A percentile compares a stretch with the other conserved stretches of the same genome.
Conservation (phyloP, 2,797 vertebrate genomes). For the Danio albolineatus region DNA sequence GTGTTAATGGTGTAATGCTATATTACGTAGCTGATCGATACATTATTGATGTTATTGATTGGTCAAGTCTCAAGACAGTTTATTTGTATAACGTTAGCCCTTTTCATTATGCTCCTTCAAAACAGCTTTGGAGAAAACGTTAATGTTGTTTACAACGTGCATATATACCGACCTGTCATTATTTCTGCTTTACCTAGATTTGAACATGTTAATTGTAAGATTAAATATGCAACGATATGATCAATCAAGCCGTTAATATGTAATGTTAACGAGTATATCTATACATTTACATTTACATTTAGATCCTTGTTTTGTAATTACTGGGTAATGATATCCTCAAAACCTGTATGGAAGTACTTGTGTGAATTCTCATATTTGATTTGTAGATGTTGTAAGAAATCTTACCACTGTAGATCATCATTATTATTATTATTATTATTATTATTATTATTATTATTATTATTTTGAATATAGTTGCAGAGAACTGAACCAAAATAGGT, state of each 20-base stretch:
- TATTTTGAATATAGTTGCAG: too few relatives aligned
- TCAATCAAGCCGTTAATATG: too few relatives aligned
- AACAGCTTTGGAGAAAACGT: background rate
- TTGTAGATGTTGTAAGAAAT: background rate
- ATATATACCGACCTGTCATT: too few relatives aligned
- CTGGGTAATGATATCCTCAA: background rate
- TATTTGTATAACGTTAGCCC: background rate
- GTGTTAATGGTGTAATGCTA: too few relatives aligned
- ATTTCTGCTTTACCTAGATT: too few relatives aligned
- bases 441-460: too few relatives aligned
- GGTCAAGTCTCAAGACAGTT: background rate
- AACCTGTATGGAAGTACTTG: background rate
- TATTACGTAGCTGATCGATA: background rate
- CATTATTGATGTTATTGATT: background rate
- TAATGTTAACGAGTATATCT: too few relatives aligned
- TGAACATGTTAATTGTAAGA: too few relatives aligned
- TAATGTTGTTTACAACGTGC: background rate
- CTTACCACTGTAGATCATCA: too few relatives aligned
- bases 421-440: too few relatives aligned
- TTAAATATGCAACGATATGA: background rate
- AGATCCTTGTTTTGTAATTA: background rate
- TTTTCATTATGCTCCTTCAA: background rate
- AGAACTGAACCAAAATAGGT: background rate
- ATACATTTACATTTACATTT: background rate
- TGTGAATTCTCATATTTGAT: background rate